Conservation (phyloP, 2,113 vertebrate genomes). For the Neotoma lepida region DNA sequence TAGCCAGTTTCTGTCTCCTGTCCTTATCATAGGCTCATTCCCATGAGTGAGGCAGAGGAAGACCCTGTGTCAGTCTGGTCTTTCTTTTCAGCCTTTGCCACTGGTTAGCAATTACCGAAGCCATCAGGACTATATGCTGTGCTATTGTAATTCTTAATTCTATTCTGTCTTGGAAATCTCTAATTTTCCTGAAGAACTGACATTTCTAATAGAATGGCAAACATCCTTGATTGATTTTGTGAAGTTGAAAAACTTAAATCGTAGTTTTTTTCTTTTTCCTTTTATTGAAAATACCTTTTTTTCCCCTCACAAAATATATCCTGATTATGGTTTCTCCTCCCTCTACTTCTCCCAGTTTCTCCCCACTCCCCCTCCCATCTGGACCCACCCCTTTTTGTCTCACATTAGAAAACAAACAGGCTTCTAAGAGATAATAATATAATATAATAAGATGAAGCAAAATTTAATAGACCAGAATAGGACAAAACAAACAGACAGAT, state of each 20-base stretch:
- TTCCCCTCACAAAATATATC: background rate
- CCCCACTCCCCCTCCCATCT: background rate
- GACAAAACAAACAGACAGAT: background rate
- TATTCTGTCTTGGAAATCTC: constrained; percentile 32
- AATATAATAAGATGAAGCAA: background rate
- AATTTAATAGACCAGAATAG: background rate
- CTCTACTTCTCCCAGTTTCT: background rate
- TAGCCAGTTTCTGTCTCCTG: background rate
- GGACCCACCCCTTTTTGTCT: background rate
- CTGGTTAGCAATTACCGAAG: background rate
- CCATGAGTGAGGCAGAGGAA: background rate
- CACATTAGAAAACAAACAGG: background rate
- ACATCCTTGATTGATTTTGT: constrained; percentile 15
- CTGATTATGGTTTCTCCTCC: background rate
- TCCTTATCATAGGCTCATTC: too few species aligned
- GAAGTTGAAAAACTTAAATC: background rate
- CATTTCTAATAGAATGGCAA: background rate
- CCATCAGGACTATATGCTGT: background rate
- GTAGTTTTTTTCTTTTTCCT: background rate
- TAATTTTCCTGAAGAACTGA: constrained; percentile 31
- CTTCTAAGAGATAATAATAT: background rate
- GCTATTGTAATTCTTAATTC: background rate
- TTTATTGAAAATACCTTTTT: background rate
- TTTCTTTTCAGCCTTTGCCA: background rate
- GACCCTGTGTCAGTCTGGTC: background rate